Conservation (phyloP, 2,797 vertebrate species). For the Chrosomus eos region DNA sequence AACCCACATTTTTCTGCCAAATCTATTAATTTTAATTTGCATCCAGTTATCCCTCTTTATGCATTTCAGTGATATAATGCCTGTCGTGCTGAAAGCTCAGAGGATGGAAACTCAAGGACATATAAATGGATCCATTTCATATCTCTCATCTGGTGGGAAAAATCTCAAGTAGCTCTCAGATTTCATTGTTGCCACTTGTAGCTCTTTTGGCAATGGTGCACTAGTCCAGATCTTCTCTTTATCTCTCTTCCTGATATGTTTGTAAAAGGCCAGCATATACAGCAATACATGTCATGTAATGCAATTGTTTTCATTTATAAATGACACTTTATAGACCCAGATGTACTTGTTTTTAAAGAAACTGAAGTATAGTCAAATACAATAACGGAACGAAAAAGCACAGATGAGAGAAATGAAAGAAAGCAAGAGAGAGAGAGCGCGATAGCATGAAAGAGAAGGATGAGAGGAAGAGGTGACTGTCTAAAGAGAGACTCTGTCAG, state of each 20-base stretch:
- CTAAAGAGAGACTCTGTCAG: constrained; percentile 45
- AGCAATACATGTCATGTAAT: not conserved
- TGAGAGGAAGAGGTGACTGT: constrained; percentile 33
- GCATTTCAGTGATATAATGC: constrained; percentile 2
- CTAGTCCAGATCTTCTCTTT: constrained; percentile 37
- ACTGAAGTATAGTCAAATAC: constrained; percentile 57
- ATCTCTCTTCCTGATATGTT: constrained; percentile 2
- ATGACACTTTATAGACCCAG: not conserved
- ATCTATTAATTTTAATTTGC: constrained; percentile 3
- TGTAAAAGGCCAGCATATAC: not conserved
- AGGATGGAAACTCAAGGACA: constrained; percentile 36
- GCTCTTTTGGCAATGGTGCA: constrained; percentile 43
- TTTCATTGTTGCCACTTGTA: constrained; percentile 43
- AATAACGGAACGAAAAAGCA: constrained; percentile 54
- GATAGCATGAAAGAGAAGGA: constrained; percentile 27
- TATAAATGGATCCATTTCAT: constrained; percentile 45
- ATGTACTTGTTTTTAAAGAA: not conserved
- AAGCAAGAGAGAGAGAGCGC: constrained; percentile 7
- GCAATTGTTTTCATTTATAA: not conserved
- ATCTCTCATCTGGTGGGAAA: constrained; percentile 49
- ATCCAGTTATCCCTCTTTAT: constrained; percentile 3
- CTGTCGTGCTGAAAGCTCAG: not conserved
- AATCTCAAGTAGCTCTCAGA: constrained; percentile 43
- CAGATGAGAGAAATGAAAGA: constrained; percentile 47
- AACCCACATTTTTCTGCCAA: not conserved